These are phyloP conservation scores for Clupea harengus DNA, from an alignment of 2,113 vertebrate genomes.

Conservation along the genomic window DNA sequence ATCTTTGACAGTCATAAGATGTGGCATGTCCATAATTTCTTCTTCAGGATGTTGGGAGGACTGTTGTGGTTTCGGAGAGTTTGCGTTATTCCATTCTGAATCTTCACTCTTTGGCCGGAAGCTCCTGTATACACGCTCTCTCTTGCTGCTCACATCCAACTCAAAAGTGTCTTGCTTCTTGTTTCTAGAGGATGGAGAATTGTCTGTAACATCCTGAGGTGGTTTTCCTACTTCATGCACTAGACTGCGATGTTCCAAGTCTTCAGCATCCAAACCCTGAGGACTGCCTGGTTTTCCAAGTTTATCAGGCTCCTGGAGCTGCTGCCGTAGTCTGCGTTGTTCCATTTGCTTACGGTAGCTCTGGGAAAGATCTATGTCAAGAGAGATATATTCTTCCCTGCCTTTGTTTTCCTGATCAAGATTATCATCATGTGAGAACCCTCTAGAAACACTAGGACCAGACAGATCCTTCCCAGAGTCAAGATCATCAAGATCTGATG, in stretches of 20 bases:
- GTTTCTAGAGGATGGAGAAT: conserved; percentile 91
- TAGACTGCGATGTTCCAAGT: conserved; percentile 90
- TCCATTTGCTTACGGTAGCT: conserved; percentile 99
- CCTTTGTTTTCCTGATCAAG: conserved; percentile 77
- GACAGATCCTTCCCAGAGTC: conserved; percentile 75
- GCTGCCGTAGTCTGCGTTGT: conserved; percentile 85
- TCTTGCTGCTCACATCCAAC: conserved; percentile 80
- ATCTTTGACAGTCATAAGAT: conserved; percentile 71
- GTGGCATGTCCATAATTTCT: conserved; percentile 73
- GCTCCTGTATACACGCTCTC: conserved; percentile 91
- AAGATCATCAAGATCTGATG: conserved; percentile 73
- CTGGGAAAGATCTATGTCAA: conserved; percentile 96
- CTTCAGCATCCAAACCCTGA: conserved; percentile 82
- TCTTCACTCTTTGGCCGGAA: conserved; percentile 93
- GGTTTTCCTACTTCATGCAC: conserved; percentile 97
- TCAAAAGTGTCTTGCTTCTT: conserved; percentile 90
- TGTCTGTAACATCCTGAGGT: conserved; percentile 93
- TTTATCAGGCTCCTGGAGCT: conserved; percentile 91
- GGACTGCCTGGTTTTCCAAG: conserved; percentile 85
- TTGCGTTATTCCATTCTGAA: conserved; percentile 78
- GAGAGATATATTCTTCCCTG: conserved; percentile 81
- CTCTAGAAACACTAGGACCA: conserved; percentile 56
- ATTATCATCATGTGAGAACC: conserved; percentile 74
- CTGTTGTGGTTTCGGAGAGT: conserved; percentile 80
- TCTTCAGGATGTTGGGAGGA: conserved; percentile 79